Evolutionary conservation across 2,113 vertebrate genomes (phyloP), one percentile per base, ranked within the genome.

Genomic region (Callocephalon fimbriatum): DNA sequence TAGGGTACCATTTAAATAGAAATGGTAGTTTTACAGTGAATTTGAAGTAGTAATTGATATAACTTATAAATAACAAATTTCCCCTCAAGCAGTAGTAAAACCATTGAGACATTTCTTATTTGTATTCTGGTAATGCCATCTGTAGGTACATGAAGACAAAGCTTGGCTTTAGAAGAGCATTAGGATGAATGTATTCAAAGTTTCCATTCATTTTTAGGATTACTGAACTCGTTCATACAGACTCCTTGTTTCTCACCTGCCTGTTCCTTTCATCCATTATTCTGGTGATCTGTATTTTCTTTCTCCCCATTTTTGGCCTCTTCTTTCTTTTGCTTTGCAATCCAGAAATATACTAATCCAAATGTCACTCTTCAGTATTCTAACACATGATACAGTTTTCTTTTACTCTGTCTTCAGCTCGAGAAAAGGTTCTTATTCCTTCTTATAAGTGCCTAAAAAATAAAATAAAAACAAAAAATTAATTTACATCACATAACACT

Each of bases 211-310:
- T 67, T 81, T 89, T 81, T 31, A 63, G 53, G 25, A 68, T 44
- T 45, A 59, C 47, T 58, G 25, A 77, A 50, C 10, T 67, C 35
- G 3, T 31, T 94, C 74, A 78, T 3, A 16, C 50, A 79, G 14
- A 66, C 9, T 35, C 27, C n/a, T 68, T 16, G 10, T 86, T 91
- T 91, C 97, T 98, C 97, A 99, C 99, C 99, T 99, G 99, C 74
- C 99, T 99, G 98, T 99, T 99, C 98, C 99, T 98, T 97, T 99
- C 99, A 86, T 99, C 99, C 99, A 99, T 99, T 98, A 99, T 99
- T 98, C 99, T 98, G 45, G 99, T 99, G 98, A 99, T 99, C 98
- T 99, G 99, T 98, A 99, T 99, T 99, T 99, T 99, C 98, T 99
- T 99, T 94, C 99, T 98, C 98, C 99, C 99, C 99, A 99, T 99